Evolutionary conservation across 2,113 vertebrate genomes (phyloP), one percentile per base, ranked within the genome.

Genomic region (Suricata suricatta): DNA sequence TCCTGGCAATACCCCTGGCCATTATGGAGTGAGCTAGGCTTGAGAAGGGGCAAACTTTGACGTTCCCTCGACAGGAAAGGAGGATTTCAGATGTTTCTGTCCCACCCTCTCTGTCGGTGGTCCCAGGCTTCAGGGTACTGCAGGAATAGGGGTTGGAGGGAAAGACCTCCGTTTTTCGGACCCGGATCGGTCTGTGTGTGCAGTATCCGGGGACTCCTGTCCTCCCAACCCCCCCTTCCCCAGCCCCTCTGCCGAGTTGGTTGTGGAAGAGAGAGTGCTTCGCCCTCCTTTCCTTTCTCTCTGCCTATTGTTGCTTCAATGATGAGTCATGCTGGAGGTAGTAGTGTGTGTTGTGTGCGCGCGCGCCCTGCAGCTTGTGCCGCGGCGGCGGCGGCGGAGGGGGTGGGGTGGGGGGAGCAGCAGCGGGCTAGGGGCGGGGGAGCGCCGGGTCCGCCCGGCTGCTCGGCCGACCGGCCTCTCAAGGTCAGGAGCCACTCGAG

Each of bases 291-390:
- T 96, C 94, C 71, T 97, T 98, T 98, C 94, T 97, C 63, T 96
- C 88, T 96, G 94, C 90, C 98, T 98, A 98, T 98, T 98, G 98
- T 98, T 98, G 97, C 97, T 97, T 98, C 98, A 95, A 6, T 98
- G 98, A 98, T 98, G 98, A 98, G 98, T 98, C 98, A 98, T 98
- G 97, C 98, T 86, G 90, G 97, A 98, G 98, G 97, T 98, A 97
- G 98, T 98, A 98, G 93, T 95, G 96, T 91, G 96, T 96, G 88
- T 90, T 90, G 60, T 92, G 96, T 92, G 11, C 74, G 79, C 81
- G 77, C 63, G 47, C 76, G 86, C 76, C 90, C 85, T 79, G 95
- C 92, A 81, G 90, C 90, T 57, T 35, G 44, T 91, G 77, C 77
- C 7, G 80, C 95, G 1, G 91, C 88, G 1, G 41, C 60, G 0